A percentile compares a stretch with the other conserved stretches of the same genome.
Evolutionary conservation across 2,888 invertebrate genomes (phyloP).

Genomic region (Melitaea athalia): DNA sequence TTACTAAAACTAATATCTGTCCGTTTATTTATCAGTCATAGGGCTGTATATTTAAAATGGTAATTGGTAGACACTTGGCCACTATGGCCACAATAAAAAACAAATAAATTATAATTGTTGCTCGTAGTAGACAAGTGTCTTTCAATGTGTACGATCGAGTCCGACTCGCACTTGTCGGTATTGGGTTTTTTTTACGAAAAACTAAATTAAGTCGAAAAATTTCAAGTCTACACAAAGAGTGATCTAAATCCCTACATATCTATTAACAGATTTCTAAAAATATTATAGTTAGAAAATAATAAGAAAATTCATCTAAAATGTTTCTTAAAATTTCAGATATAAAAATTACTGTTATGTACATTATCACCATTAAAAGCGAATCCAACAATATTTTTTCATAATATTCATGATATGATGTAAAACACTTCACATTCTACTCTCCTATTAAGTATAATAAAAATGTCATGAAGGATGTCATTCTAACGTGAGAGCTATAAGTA

Average conservation of each 20-base stretch:
- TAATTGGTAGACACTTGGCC: too few relatives aligned
- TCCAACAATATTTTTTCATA: not conserved
- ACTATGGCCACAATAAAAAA: too few relatives aligned
- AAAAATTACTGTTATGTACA: constrained; percentile 3
- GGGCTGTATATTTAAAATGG: too few relatives aligned
- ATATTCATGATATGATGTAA: too few relatives aligned
- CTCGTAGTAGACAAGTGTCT: too few relatives aligned
- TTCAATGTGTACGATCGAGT: too few relatives aligned
- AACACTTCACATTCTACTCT: not conserved
- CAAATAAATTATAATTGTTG: too few relatives aligned
- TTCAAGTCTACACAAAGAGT: constrained; percentile 47
- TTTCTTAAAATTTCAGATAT: constrained; percentile 16
- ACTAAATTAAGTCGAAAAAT: not conserved
- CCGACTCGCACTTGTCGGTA: too few relatives aligned
- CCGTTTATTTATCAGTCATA: too few relatives aligned
- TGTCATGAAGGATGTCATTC: not conserved
- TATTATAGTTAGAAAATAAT: constrained; percentile 42
- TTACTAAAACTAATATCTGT: too few relatives aligned
- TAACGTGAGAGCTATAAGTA: not conserved
- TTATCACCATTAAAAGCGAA: too few relatives aligned
- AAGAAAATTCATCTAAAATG: constrained; percentile 19
- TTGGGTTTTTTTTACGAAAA: not conserved
- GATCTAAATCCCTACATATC: constrained; percentile 52
- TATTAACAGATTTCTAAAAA: constrained; percentile 74
- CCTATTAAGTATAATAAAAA: not conserved